Conservation (phyloP, 1,140 invertebrate genomes). For the Galleria mellonella region DNA sequence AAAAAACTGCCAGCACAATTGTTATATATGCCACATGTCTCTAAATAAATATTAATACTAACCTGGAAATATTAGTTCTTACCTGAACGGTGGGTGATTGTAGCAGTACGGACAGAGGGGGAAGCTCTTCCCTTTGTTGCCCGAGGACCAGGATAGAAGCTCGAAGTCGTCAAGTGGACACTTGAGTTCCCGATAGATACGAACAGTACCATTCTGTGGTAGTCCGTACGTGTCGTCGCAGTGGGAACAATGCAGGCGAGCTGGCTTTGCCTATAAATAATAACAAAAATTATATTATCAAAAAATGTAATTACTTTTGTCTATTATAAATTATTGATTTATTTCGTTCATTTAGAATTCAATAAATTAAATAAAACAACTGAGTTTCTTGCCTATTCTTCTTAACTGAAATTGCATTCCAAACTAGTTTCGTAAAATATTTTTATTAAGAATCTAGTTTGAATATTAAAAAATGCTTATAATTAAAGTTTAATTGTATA, state of each 20-base stretch:
- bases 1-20: too few species aligned
- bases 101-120: slow-evolving; percentile 99
- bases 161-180: slow-evolving; percentile 99
- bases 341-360: too few species aligned
- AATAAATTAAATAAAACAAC: too few species aligned
- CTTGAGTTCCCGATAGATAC: slow-evolving; percentile 95
- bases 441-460: too few species aligned
- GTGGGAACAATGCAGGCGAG: slow-evolving; percentile 93
- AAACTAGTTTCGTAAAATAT: too few species aligned
- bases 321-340: too few species aligned
- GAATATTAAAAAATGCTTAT: too few species aligned
- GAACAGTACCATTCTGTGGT: slow-evolving; percentile 94
- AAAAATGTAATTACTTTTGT: background rate
- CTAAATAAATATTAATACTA: too few species aligned
- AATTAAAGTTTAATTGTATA: too few species aligned
- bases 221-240: slow-evolving; percentile 98
- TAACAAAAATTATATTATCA: background rate
- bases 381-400: too few species aligned
- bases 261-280: slow-evolving; percentile 85
- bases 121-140: slow-evolving; percentile 93
- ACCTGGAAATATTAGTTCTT: slow-evolving; percentile 1
- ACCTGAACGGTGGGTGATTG: slow-evolving; percentile 97
- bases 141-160: slow-evolving; percentile 93
- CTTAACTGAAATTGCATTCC: too few species aligned
- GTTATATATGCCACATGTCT: too few species aligned